Evolutionary conservation across 2,797 vertebrate species (phyloP).

Genomic region (Sarcophilus harrisii): DNA sequence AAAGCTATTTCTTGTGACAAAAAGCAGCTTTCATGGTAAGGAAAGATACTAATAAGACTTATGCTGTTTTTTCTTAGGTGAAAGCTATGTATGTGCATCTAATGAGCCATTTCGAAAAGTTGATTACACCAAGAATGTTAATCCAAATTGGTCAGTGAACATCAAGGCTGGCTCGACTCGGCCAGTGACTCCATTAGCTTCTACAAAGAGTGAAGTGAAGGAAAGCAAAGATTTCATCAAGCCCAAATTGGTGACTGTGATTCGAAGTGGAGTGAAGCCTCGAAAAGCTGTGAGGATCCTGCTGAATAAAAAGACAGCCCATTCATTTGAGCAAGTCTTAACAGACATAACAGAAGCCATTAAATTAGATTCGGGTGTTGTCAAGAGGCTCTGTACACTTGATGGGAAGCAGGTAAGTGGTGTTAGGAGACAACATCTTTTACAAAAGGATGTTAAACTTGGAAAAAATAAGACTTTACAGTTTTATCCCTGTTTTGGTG

Average conservation of each 20-base stretch:
- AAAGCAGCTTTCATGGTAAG: neutral
- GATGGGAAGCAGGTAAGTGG: conserved; percentile 96
- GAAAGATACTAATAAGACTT: conserved; percentile 17
- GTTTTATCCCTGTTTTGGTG: neutral
- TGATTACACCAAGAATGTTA: conserved; percentile 96
- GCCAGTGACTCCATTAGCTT: conserved; percentile 88
- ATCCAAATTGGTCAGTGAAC: conserved; percentile 98
- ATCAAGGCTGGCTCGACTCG: conserved; percentile 89
- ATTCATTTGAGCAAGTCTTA: conserved; percentile 98
- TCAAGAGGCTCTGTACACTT: conserved; percentile 96
- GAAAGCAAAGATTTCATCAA: conserved; percentile 98
- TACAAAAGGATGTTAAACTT: neutral
- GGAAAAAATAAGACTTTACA: neutral
- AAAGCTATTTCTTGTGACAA: neutral
- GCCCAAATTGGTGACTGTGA: conserved; percentile 98
- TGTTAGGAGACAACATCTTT: neutral
- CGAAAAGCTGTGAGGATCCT: conserved; percentile 97
- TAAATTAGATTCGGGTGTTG: conserved; percentile 96
- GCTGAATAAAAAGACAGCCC: conserved; percentile 98
- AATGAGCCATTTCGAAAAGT: conserved; percentile 95
- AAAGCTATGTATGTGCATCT: conserved; percentile 98
- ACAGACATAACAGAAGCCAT: conserved; percentile 98
- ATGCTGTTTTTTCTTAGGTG: conserved; percentile 87
- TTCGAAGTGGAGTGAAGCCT: conserved; percentile 97
- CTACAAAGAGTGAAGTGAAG: conserved; percentile 89